Percentiles rank a stretch among this genome's conserved stretches.
These are phyloP conservation scores for Apodemus speciosus DNA, from an alignment of 2,113 vertebrate species.

Conservation along the genomic window DNA sequence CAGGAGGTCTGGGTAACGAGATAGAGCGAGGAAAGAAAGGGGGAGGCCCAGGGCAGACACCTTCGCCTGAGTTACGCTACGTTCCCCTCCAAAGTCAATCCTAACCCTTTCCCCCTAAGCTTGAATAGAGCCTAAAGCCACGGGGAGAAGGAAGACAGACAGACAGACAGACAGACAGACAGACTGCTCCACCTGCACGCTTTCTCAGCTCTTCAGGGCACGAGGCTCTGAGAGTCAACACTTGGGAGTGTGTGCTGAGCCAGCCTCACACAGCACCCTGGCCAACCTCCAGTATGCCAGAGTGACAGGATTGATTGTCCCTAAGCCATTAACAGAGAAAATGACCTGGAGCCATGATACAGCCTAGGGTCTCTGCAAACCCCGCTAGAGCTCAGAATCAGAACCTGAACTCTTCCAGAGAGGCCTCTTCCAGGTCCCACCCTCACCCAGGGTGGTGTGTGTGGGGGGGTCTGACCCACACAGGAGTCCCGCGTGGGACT, in stretches of 20 bases:
- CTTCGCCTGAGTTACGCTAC: not conserved
- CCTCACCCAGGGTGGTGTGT: not conserved
- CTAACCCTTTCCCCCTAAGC: not conserved
- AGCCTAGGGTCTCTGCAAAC: not conserved
- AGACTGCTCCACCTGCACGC: fast-evolving
- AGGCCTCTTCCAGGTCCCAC: not conserved
- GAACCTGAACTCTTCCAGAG: not conserved
- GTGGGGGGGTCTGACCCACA: not conserved
- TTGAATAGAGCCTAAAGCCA: not conserved
- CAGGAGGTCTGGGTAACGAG: not conserved
- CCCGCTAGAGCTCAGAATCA: not conserved
- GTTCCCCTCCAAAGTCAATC: not conserved
- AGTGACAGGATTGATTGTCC: not conserved
- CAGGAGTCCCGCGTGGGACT: not conserved
- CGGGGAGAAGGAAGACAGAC: too few species aligned
- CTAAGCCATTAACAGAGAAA: not conserved
- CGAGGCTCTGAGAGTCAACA: not conserved
- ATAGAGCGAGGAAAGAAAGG: not conserved
- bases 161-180: too few species aligned
- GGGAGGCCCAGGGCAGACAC: not conserved
- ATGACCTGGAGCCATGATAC: too few species aligned
- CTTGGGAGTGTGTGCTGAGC: not conserved
- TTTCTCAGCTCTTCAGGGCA: not conserved
- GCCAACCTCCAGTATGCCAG: not conserved
- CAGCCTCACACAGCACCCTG: not conserved